These are phyloP conservation scores for Mobula birostris DNA, from an alignment of 2,113 vertebrate genomes.

Conservation along the genomic window DNA sequence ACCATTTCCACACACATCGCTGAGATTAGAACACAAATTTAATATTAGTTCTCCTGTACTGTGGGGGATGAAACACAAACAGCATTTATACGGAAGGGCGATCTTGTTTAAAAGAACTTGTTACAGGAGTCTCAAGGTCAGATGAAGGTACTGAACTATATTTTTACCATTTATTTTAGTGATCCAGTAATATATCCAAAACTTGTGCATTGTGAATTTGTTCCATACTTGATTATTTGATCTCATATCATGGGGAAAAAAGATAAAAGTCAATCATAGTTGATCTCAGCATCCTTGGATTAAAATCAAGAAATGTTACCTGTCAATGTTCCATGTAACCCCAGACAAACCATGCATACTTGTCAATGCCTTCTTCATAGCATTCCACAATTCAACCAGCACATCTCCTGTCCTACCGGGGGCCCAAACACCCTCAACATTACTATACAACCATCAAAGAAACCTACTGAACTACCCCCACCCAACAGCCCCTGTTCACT, in stretches of 20 bases:
- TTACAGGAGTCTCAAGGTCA: not conserved
- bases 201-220: not conserved
- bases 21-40: constrained; percentile 38
- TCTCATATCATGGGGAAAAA: not conserved
- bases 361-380: no score
- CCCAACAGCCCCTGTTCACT: no score
- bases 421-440: no score
- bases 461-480: no score
- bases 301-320: no score
- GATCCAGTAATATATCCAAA: not conserved
- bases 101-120: not conserved
- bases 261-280: no score
- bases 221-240: not conserved
- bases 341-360: no score
- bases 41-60: constrained; percentile 1
- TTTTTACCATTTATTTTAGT: not conserved
- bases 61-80: not conserved
- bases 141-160: not conserved
- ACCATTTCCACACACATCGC: constrained; percentile 48
- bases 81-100: not conserved
- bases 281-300: no score
- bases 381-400: no score
- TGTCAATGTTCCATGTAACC: no score
- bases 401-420: no score
- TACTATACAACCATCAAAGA: no score